These are phyloP conservation scores for Thysanoteuthis rhombus DNA, from an alignment of 2,888 invertebrate species.

Conservation along the genomic window DNA sequence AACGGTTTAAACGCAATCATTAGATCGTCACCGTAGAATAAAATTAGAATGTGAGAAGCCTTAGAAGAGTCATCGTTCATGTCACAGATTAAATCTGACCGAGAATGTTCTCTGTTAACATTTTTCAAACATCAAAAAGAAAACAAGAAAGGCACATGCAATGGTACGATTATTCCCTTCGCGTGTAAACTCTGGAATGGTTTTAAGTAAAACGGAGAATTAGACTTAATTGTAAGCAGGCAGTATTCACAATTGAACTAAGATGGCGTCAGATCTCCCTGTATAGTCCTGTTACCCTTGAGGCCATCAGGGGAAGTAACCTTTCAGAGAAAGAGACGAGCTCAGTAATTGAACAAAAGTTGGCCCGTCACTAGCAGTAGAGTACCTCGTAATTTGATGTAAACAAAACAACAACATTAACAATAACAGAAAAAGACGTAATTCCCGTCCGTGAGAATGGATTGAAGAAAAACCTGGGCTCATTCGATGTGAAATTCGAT, in stretches of 20 bases:
- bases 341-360: background rate
- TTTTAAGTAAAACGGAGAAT: background rate
- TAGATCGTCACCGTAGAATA: too few relatives aligned
- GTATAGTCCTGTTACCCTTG: background rate
- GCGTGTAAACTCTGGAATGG: background rate
- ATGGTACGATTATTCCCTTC: background rate
- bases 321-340: background rate
- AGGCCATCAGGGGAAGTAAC: slow-evolving; percentile 12
- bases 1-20: too few relatives aligned
- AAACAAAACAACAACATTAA: background rate
- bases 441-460: background rate
- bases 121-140: background rate
- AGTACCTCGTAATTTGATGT: background rate
- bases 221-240: background rate
- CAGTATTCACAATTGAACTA: background rate
- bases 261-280: background rate
- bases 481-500: background rate
- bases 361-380: background rate
- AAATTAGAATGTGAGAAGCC: too few relatives aligned
- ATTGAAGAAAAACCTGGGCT: background rate
- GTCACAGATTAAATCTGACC: slow-evolving; percentile 12
- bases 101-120: background rate
- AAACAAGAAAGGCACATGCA: background rate
- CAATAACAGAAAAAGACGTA: background rate
- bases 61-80: background rate